Percentiles rank a stretch among this genome's conserved stretches.
Evolutionary conservation across 1,140 invertebrate species (phyloP).

Genomic region (Zaprionus gabonicus): DNA sequence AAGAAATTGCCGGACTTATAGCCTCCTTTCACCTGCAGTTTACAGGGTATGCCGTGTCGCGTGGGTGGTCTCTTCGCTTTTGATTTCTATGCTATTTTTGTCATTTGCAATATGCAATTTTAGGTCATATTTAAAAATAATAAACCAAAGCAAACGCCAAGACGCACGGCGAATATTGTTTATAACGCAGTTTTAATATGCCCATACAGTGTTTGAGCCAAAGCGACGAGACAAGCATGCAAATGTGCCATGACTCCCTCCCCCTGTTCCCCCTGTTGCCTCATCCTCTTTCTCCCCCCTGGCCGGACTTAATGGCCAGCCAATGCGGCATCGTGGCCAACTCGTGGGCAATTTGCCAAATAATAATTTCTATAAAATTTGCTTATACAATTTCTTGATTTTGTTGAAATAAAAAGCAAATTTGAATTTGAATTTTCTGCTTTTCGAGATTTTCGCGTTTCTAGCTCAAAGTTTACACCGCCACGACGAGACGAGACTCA

Average conservation of each 20-base stretch:
- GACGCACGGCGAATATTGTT: slow-evolving; percentile 44
- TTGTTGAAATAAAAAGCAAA: slow-evolving; percentile 62
- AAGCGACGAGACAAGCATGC: slow-evolving; percentile 32
- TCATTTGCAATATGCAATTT: slow-evolving; percentile 69
- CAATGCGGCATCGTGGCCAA: slow-evolving; percentile 40
- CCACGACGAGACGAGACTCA: slow-evolving; percentile 36
- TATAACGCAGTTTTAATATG: slow-evolving; percentile 68
- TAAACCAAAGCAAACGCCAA: slow-evolving; percentile 23
- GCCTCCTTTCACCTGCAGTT: neutral
- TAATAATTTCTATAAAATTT: slow-evolving; percentile 76
- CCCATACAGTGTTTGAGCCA: slow-evolving; percentile 61
- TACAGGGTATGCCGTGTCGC: neutral
- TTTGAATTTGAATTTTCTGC: slow-evolving; percentile 31
- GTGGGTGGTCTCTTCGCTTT: slow-evolving; percentile 2
- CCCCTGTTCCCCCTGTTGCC: neutral
- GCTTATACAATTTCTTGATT: slow-evolving; percentile 53
- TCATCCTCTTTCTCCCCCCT: neutral
- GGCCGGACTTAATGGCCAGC: slow-evolving; percentile 8
- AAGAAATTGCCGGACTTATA: neutral
- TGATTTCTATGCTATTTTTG: slow-evolving; percentile 37
- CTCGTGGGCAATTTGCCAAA: slow-evolving; percentile 64
- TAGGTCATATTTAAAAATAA: slow-evolving; percentile 73
- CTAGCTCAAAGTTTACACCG: slow-evolving; percentile 54
- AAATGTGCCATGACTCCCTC: slow-evolving; percentile 19
- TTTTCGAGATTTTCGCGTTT: slow-evolving; percentile 9